phyloP scores from a whole-genome alignment of 2,113 vertebrate species.

The Fulmarus glacialis region DNA sequence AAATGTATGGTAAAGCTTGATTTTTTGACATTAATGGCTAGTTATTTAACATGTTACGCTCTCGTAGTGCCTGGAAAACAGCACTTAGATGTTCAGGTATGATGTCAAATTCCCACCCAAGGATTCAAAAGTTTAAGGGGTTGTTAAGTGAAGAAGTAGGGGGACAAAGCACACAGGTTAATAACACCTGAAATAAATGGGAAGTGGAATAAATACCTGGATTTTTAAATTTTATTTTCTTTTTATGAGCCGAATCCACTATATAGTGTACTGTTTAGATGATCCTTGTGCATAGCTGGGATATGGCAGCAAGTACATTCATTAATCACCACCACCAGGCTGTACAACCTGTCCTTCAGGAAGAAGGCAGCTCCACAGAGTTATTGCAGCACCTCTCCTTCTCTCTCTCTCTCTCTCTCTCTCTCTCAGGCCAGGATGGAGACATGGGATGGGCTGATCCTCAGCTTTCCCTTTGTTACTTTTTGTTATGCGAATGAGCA shows the following conservation, averaged over 20 bases:
- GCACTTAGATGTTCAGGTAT: not conserved
- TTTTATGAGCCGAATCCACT: not conserved
- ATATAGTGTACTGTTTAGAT: not conserved
- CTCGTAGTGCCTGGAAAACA: not conserved
- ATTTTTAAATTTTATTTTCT: not conserved
- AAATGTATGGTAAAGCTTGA: conserved; percentile 48
- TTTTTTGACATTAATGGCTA: conserved; percentile 58
- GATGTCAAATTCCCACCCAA: not conserved
- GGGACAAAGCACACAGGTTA: not conserved
- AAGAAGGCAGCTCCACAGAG: not conserved
- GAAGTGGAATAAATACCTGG: not conserved
- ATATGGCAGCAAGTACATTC: not conserved
- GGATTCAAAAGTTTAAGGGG: not conserved
- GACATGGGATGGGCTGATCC: not conserved
- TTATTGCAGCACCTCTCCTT: not conserved
- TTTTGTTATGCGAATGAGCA: not conserved
- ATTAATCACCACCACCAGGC: not conserved
- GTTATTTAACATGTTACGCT: conserved; percentile 46
- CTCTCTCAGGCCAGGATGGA: not conserved
- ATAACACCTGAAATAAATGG: not conserved
- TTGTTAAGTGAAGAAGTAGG: not conserved
- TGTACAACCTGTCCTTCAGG: not conserved
- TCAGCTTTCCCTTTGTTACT: not conserved
- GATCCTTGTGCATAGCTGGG: not conserved
- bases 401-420: not conserved